These are phyloP conservation scores for Drosophila sordidula DNA, from an alignment of 2,888 invertebrate genomes.

Conservation along the genomic window DNA sequence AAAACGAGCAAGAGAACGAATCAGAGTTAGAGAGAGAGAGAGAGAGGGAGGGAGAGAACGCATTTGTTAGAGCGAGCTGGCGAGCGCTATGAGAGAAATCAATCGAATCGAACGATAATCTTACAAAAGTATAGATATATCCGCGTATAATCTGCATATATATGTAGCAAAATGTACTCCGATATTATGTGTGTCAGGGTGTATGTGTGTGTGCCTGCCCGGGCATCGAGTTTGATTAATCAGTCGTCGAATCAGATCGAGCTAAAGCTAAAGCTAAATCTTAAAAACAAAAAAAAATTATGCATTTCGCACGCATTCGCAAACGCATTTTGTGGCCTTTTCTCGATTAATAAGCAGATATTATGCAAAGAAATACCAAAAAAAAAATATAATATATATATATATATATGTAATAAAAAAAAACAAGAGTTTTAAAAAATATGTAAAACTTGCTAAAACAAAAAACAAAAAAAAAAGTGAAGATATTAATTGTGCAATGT, in stretches of 20 bases:
- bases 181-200: constrained; percentile 64
- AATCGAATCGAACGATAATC: constrained; percentile 41
- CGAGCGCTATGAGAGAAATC: constrained; percentile 20
- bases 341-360: constrained; percentile 54
- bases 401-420: background rate
- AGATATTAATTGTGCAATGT: constrained; percentile 34
- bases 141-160: constrained; percentile 19
- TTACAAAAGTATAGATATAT: constrained; percentile 6
- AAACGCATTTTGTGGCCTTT: constrained; percentile 77
- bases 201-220: constrained; percentile 26
- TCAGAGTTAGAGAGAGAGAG: background rate
- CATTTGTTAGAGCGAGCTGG: constrained; percentile 49
- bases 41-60: constrained; percentile 20
- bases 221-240: constrained; percentile 11
- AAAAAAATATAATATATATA: background rate
- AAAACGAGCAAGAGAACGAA: constrained; percentile 8
- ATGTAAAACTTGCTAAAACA: constrained; percentile 18
- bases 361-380: constrained; percentile 28
- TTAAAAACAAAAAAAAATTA: constrained; percentile 26
- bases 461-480: constrained; percentile 15
- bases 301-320: constrained; percentile 68
- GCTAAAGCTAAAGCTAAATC: constrained; percentile 20
- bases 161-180: constrained; percentile 75
- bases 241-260: constrained; percentile 14
- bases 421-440: background rate